Conservation (phyloP, 2,113 vertebrate genomes). For the Bettongia penicillata region DNA sequence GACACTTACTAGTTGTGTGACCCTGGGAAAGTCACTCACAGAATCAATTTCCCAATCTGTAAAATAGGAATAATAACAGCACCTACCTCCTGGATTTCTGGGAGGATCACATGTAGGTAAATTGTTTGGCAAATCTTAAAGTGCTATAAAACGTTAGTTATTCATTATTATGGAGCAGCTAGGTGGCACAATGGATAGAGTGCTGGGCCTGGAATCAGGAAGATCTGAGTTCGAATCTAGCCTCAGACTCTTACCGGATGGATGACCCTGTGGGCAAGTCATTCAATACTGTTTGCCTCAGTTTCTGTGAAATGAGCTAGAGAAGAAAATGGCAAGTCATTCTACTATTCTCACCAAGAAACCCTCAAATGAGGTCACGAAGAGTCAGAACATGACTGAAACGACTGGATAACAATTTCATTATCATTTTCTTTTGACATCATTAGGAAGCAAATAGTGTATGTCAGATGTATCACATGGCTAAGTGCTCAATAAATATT, state of each 20-base stretch:
- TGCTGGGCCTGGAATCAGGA: too few relatives aligned
- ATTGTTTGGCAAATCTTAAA: not conserved
- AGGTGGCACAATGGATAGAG: too few relatives aligned
- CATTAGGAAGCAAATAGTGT: conserved; percentile 4
- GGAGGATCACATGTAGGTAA: not conserved
- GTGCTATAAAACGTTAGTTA: not conserved
- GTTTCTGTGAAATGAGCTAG: too few relatives aligned
- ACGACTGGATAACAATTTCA: too few relatives aligned
- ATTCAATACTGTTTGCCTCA: too few relatives aligned
- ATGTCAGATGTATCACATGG: not conserved
- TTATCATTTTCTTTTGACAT: not conserved
- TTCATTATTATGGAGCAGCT: not conserved
- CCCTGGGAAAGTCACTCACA: not conserved
- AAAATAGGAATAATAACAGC: not conserved
- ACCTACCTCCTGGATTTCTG: not conserved
- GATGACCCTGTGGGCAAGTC: too few relatives aligned
- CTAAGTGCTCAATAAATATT: not conserved
- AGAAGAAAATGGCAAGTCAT: too few relatives aligned
- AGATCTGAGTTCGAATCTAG: too few relatives aligned
- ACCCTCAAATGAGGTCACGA: too few relatives aligned
- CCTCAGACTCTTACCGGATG: too few relatives aligned
- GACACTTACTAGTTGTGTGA: not conserved
- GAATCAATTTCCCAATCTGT: not conserved
- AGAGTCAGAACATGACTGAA: too few relatives aligned
- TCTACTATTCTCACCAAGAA: too few relatives aligned